Conservation (phyloP, 1,140 invertebrate species). For the Apis cerana region DNA sequence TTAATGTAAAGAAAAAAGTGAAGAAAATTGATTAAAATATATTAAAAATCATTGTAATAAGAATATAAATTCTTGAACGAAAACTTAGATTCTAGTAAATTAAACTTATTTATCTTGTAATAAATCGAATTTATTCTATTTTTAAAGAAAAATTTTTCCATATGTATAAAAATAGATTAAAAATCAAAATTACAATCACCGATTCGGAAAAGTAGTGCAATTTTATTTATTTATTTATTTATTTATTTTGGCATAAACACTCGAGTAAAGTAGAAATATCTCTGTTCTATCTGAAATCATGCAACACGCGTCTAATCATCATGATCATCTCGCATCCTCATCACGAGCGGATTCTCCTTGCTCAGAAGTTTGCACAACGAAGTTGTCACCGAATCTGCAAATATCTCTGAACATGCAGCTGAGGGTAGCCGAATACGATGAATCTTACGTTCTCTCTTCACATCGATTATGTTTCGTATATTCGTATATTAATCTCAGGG, state of each 20-base stretch:
- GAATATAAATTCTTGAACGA: too few relatives aligned
- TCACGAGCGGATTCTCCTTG: not conserved
- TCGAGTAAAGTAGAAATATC: not conserved
- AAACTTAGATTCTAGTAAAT: too few relatives aligned
- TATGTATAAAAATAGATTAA: not conserved
- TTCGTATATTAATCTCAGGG: conserved; percentile 18
- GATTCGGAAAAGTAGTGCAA: conserved; percentile 39
- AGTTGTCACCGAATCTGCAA: conserved; percentile 38
- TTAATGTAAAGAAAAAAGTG: too few relatives aligned
- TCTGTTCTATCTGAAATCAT: not conserved
- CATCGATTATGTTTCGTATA: conserved; percentile 15
- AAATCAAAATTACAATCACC: conserved; percentile 2
- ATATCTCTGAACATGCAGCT: conserved; percentile 66
- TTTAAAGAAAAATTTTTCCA: too few relatives aligned
- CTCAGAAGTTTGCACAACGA: not conserved
- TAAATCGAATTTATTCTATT: too few relatives aligned
- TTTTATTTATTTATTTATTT: conserved; percentile 22
- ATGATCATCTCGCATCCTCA: conserved; percentile 8
- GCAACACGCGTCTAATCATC: conserved; percentile 2
- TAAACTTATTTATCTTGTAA: too few relatives aligned
- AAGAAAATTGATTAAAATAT: too few relatives aligned
- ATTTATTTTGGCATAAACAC: not conserved
- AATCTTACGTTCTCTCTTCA: conserved; percentile 24
- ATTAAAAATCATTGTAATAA: too few relatives aligned
- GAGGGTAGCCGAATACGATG: conserved; percentile 59